Evolutionary conservation across 2,797 vertebrate species (phyloP), one percentile per base, ranked within the genome.

Genomic region (Crenichthys baileyi): DNA sequence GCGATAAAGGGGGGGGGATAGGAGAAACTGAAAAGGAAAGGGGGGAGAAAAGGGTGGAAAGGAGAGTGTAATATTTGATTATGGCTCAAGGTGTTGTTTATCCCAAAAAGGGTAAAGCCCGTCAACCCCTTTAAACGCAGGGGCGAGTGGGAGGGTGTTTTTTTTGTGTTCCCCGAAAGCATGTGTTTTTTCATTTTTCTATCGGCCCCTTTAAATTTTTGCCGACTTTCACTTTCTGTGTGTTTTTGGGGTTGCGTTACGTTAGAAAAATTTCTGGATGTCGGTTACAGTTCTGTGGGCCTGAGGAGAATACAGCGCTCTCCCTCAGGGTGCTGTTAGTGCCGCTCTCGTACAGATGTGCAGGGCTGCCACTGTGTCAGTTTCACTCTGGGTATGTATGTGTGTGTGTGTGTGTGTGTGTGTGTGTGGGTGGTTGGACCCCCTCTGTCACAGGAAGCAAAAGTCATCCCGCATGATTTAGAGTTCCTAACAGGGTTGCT

Each of bases 71-170:
- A 92, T 94, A 90, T 93, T 93, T 94, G 90, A 93, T 92, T 88
- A 88, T 87, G 88, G 91, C 92, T 94, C 90, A 91, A 93, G 94
- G 90, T 92, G 87, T 79, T 95, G 89, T 95, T 94, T 94, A 92
- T 94, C 91, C 87, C n/a, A n/a, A n/a, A 94, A 94, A 93, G 89
- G 93, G 92, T 95, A 90, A 94, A 93, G 86, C 94, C 88, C 90
- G 92, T 93, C 92, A 93, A 87, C 75, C 92, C n/a, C n/a, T n/a
- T n/a, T n/a, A n/a, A n/a, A n/a, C n/a, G n/a, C n/a, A n/a, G n/a
- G n/a, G n/a, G n/a, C n/a, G n/a, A n/a, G n/a, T n/a, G n/a, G n/a
- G n/a, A n/a, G n/a, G n/a, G n/a, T n/a, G n/a, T n/a, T n/a, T n/a
- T n/a, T n/a, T n/a, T n/a, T n/a, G n/a, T n/a, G n/a, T n/a, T n/a